These are phyloP conservation scores for Mustela nigripes DNA, from an alignment of 2,113 vertebrate species.

Conservation along the genomic window DNA sequence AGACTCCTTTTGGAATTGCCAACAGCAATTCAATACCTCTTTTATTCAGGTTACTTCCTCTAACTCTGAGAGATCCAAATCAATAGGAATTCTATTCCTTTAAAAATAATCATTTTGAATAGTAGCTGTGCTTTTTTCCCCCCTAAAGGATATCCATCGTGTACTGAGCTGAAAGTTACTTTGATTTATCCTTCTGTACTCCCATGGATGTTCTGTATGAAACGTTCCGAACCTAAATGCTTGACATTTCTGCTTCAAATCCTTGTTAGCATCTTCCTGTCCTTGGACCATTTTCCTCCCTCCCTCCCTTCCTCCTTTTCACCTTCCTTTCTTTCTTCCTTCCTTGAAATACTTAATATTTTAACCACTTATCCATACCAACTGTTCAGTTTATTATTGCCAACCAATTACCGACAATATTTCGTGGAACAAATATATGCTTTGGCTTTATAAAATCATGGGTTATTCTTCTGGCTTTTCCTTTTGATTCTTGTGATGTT, in stretches of 20 bases:
- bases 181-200: background rate
- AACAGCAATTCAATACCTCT: background rate
- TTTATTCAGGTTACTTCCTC: background rate
- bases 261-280: background rate
- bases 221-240: background rate
- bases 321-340: background rate
- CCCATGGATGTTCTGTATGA: background rate
- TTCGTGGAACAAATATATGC: background rate
- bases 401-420: background rate
- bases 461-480: background rate
- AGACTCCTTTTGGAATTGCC: background rate
- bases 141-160: background rate
- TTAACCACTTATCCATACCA: background rate
- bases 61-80: background rate
- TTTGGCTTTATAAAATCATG: background rate
- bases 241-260: constrained; percentile 1
- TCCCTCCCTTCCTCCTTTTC: background rate
- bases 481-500: background rate
- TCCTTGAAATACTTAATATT: background rate
- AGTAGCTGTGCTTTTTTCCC: background rate
- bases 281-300: background rate
- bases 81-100: constrained; percentile 3
- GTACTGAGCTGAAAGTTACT: background rate
- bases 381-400: constrained; percentile 17
- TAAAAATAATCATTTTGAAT: background rate